Conservation (phyloP, 2,888 invertebrate species). For the Erpobdella octoculata region DNA sequence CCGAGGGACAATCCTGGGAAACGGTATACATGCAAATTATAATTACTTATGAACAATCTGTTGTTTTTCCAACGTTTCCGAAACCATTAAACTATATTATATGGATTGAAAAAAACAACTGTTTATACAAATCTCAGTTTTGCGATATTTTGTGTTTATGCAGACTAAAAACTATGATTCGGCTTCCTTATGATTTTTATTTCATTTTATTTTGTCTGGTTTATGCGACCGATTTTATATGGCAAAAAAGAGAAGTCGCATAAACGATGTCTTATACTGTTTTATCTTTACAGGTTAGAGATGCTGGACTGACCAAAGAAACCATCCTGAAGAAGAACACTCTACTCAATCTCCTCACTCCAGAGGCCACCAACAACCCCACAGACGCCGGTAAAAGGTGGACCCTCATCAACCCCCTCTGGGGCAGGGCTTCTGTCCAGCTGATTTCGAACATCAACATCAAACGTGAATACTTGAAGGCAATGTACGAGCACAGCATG, state of each 20-base stretch:
- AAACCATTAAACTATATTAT: too few species aligned
- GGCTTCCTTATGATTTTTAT: too few species aligned
- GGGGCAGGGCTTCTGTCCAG: neutral
- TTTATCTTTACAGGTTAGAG: conserved; percentile 5
- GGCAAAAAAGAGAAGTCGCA: too few species aligned
- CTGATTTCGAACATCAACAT: conserved; percentile 31
- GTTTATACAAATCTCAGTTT: too few species aligned
- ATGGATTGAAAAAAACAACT: too few species aligned
- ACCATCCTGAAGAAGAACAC: neutral
- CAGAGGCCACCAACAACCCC: neutral
- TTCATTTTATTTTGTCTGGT: too few species aligned
- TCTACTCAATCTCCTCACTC: neutral
- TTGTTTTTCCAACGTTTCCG: too few species aligned
- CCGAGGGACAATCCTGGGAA: conserved; percentile 20
- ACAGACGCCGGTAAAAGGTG: neutral
- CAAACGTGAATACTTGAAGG: conserved; percentile 30
- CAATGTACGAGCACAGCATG: conserved; percentile 24
- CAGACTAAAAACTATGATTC: too few species aligned
- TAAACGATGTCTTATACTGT: too few species aligned
- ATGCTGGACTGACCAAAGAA: neutral
- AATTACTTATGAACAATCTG: too few species aligned
- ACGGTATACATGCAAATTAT: conserved; percentile 9
- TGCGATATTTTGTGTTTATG: too few species aligned
- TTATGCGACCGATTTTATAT: too few species aligned
- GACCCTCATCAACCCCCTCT: conserved; percentile 12